Conservation (phyloP, 2,113 vertebrate genomes). For the Smithornis capensis region DNA sequence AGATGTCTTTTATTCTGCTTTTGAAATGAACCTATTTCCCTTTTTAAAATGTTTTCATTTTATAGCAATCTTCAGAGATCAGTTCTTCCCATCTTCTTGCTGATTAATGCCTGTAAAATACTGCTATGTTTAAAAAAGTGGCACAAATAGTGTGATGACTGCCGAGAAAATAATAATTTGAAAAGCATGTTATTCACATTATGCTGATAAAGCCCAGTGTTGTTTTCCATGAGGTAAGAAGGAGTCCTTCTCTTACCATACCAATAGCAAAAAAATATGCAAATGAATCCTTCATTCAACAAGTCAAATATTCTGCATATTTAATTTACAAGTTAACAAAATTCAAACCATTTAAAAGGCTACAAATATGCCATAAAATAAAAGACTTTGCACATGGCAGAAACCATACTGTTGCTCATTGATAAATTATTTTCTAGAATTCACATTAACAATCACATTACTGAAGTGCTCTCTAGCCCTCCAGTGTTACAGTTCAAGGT, state of each 20-base stretch:
- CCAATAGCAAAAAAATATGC: slow-evolving; percentile 11
- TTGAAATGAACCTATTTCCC: neutral
- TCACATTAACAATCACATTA: slow-evolving; percentile 51
- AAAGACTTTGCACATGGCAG: neutral
- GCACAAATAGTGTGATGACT: neutral
- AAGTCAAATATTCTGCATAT: neutral
- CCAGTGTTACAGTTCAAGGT: slow-evolving; percentile 60
- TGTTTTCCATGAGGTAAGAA: neutral
- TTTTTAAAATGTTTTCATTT: slow-evolving; percentile 5
- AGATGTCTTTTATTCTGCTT: neutral
- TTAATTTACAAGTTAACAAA: slow-evolving; percentile 10
- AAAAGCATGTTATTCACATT: neutral
- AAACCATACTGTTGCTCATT: slow-evolving; percentile 22
- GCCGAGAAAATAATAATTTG: neutral
- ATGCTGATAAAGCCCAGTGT: neutral
- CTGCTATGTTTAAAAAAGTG: neutral
- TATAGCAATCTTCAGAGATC: neutral
- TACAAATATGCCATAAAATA: neutral
- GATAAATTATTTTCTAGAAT: slow-evolving; percentile 66
- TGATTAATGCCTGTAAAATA: neutral
- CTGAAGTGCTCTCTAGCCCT: slow-evolving; percentile 47
- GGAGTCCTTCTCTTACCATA: neutral
- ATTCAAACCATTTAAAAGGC: slow-evolving; percentile 12
- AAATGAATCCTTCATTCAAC: slow-evolving; percentile 8
- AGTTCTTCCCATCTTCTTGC: neutral